phyloP scores from a whole-genome alignment of 2,797 vertebrate species.

The Halcyon badia region DNA sequence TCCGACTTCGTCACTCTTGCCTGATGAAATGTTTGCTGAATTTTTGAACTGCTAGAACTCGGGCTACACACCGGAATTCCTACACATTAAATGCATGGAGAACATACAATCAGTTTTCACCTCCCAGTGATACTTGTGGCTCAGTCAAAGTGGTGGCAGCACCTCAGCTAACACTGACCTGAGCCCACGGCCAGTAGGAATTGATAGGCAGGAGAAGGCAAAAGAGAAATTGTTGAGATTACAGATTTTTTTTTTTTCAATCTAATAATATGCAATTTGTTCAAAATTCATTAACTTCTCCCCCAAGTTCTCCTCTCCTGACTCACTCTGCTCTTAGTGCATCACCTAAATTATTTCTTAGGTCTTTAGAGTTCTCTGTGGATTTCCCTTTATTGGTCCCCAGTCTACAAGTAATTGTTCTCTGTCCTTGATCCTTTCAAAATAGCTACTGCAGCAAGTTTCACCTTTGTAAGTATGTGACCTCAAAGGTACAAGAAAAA shows the following conservation, averaged over 20 bases:
- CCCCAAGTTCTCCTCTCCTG: background rate
- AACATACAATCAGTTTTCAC: background rate
- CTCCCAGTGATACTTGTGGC: background rate
- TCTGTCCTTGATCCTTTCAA: background rate
- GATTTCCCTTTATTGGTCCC: background rate
- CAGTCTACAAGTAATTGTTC: background rate
- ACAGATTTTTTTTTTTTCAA: background rate
- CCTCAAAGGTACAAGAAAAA: conserved; percentile 13
- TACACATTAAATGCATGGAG: accelerated
- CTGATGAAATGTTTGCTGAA: accelerated
- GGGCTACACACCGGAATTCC: background rate
- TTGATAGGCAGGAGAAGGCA: accelerated
- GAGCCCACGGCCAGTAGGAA: accelerated
- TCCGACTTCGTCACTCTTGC: accelerated
- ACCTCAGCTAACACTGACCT: background rate
- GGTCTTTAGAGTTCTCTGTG: background rate
- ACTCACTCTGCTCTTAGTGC: background rate
- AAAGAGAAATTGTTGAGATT: background rate
- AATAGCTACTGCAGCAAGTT: background rate
- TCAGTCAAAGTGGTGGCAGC: background rate
- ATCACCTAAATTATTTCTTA: background rate
- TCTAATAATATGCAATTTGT: background rate
- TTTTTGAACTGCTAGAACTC: background rate
- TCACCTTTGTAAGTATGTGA: background rate
- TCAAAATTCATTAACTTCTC: background rate